Conservation (phyloP, 2,797 vertebrate genomes). For the Phylloscopus collybita region DNA sequence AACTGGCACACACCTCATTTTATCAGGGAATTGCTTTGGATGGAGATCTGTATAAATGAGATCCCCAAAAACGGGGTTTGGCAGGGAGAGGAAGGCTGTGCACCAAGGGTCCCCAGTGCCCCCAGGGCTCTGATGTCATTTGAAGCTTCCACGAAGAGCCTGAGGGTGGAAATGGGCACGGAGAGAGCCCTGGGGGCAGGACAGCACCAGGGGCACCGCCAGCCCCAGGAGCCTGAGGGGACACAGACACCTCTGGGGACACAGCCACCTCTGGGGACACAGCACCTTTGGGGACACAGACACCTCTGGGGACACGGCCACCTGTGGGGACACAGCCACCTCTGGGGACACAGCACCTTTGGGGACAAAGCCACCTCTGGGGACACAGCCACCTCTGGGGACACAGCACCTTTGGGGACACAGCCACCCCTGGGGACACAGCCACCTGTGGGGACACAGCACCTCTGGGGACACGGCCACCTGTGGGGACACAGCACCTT, state of each 20-base stretch:
- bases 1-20: neutral
- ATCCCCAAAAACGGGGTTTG: neutral
- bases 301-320: neutral
- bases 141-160: neutral
- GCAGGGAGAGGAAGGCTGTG: neutral
- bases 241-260: neutral
- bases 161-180: fast-evolving
- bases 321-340: neutral
- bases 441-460: neutral
- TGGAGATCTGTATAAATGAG: neutral
- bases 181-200: neutral
- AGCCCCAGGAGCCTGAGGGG: neutral
- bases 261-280: too few species aligned
- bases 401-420: neutral
- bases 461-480: too few species aligned
- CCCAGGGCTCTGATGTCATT: neutral
- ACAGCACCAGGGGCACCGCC: fast-evolving
- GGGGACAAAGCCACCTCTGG: too few species aligned
- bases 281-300: neutral
- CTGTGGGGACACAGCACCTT: too few species aligned
- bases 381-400: neutral
- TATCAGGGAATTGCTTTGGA: neutral
- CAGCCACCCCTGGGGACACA: neutral
- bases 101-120: fast-evolving
- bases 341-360: too few species aligned